Evolutionary conservation across 2,113 vertebrate genomes (phyloP).

Genomic region (Centrocercus urophasianus): DNA sequence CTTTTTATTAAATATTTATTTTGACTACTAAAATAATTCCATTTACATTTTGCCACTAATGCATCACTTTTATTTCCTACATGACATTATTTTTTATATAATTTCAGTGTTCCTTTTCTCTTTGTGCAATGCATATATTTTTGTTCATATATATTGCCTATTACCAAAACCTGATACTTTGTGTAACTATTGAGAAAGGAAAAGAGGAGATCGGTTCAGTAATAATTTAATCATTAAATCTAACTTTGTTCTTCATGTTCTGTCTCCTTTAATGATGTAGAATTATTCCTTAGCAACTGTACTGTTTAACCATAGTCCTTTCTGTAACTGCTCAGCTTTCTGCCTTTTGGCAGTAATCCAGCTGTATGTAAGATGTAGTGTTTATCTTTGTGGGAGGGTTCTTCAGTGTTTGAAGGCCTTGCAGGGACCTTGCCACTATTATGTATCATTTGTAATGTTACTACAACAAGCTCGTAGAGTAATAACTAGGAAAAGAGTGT

Average conservation of each 20-base stretch:
- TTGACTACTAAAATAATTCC: slow-evolving; percentile 72
- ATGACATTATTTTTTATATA: not conserved
- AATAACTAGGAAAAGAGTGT: not conserved
- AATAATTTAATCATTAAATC: slow-evolving; percentile 30
- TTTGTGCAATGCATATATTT: slow-evolving; percentile 30
- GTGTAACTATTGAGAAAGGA: not conserved
- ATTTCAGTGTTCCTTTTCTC: slow-evolving; percentile 17
- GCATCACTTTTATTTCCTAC: slow-evolving; percentile 40
- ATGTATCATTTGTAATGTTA: not conserved
- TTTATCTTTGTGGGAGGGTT: not conserved
- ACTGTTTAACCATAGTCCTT: not conserved
- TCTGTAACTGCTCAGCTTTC: not conserved
- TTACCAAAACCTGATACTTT: not conserved
- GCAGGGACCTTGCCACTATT: not conserved
- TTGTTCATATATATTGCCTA: not conserved
- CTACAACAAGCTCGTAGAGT: not conserved
- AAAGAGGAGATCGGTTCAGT: not conserved
- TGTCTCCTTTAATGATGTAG: not conserved
- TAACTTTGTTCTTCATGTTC: not conserved
- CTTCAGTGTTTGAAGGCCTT: not conserved
- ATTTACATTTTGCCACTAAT: slow-evolving; percentile 19
- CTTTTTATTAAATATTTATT: slow-evolving; percentile 81
- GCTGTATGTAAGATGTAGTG: not conserved
- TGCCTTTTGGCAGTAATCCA: not conserved
- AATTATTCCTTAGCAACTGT: not conserved